Conservation (phyloP, 2,113 vertebrate species). For the Atrichornis clamosus region DNA sequence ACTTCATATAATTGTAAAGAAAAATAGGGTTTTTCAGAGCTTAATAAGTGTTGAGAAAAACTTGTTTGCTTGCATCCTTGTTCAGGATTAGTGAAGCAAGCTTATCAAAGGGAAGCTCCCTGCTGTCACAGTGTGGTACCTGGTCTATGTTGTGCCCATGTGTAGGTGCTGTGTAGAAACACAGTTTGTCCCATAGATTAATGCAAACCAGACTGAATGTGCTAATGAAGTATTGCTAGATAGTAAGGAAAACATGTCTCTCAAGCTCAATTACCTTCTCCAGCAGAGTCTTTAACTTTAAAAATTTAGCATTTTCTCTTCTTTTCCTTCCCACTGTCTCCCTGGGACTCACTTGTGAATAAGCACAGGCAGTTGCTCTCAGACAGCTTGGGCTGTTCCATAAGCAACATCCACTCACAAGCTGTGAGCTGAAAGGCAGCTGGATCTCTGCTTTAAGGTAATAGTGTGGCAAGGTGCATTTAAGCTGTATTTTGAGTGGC, state of each 20-base stretch:
- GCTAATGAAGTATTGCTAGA: neutral
- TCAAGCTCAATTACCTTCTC: neutral
- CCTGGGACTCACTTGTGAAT: neutral
- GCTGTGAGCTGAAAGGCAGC: neutral
- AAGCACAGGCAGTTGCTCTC: neutral
- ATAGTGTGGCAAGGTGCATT: neutral
- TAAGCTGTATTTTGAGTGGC: neutral
- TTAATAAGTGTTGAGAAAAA: neutral
- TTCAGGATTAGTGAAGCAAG: neutral
- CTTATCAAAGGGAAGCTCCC: neutral
- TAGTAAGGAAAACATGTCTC: neutral
- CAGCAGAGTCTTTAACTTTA: neutral
- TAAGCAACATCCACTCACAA: neutral
- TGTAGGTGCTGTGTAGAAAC: neutral
- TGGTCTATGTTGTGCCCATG: rapidly evolving
- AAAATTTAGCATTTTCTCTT: neutral
- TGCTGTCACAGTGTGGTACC: neutral
- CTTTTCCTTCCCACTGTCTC: neutral
- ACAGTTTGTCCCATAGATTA: neutral
- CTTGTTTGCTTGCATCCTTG: neutral
- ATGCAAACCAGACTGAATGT: neutral
- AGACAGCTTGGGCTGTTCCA: neutral
- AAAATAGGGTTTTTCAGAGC: neutral
- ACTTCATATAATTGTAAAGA: neutral
- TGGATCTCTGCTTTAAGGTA: neutral